Percentiles rank a stretch among this genome's conserved stretches.
phyloP scores from a whole-genome alignment of 2,888 invertebrate genomes.

The Phania funesta region DNA sequence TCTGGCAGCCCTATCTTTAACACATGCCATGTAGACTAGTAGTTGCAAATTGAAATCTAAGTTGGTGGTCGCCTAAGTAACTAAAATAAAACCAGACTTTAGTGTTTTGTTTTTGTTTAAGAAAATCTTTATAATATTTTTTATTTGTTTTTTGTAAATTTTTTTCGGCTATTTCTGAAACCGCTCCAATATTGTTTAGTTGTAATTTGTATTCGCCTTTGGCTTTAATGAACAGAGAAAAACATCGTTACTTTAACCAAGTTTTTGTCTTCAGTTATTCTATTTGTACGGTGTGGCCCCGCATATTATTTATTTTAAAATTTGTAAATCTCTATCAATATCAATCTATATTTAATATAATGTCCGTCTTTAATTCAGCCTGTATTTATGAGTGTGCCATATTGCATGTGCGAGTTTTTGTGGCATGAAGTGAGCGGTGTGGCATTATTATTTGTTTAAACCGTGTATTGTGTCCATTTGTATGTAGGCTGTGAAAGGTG shows the following conservation, averaged over 20 bases:
- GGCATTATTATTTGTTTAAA: conserved; percentile 52
- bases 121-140: conserved; percentile 36
- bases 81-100: conserved; percentile 33
- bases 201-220: conserved; percentile 63
- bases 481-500: conserved; percentile 71
- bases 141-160: conserved; percentile 13
- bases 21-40: not conserved
- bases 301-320: conserved; percentile 53
- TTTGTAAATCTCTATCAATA: conserved; percentile 59
- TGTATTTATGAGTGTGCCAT: not conserved
- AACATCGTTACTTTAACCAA: conserved; percentile 28
- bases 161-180: not conserved
- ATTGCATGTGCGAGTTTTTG: conserved; percentile 18
- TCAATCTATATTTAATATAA: conserved; percentile 38
- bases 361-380: conserved; percentile 9
- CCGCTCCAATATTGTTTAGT: conserved; percentile 48
- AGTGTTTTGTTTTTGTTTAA: conserved; percentile 38
- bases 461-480: conserved; percentile 55
- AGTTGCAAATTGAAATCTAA: conserved; percentile 6
- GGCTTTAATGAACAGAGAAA: conserved; percentile 44
- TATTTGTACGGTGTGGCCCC: conserved; percentile 35
- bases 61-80: conserved; percentile 49
- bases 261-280: not conserved
- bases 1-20: too few relatives aligned
- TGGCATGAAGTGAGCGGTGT: conserved; percentile 37